These are phyloP conservation scores for Noctilio leporinus DNA, from an alignment of 2,113 vertebrate genomes.

Conservation along the genomic window DNA sequence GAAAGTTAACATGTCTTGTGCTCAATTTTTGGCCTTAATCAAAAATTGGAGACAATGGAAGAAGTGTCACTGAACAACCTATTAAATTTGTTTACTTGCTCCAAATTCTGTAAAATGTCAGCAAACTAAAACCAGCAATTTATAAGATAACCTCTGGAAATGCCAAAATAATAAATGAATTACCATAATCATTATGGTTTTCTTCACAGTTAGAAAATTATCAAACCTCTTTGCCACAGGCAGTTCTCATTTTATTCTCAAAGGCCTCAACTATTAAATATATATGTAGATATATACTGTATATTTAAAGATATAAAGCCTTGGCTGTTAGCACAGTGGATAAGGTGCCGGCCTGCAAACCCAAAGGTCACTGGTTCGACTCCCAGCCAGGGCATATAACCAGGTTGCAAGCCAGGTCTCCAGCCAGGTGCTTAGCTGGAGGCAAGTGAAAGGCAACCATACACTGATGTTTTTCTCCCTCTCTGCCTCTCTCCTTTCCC, in stretches of 20 bases:
- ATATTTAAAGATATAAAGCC: slow-evolving; percentile 48
- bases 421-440: too few species aligned
- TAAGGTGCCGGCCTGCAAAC: too few species aligned
- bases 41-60: slow-evolving; percentile 34
- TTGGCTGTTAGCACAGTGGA: too few species aligned
- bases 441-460: too few species aligned
- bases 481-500: too few species aligned
- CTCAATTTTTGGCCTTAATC: slow-evolving; percentile 14
- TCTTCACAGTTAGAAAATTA: slow-evolving; percentile 50
- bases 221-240: slow-evolving; percentile 29
- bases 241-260: slow-evolving; percentile 35
- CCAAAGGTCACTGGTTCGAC: too few species aligned
- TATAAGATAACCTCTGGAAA: slow-evolving; percentile 45
- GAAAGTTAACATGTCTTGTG: background rate
- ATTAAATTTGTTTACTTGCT: background rate
- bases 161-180: slow-evolving; percentile 61
- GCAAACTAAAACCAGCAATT: slow-evolving; percentile 4
- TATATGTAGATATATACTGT: background rate
- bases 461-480: too few species aligned
- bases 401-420: too few species aligned
- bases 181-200: slow-evolving; percentile 55
- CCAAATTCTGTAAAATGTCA: slow-evolving; percentile 48
- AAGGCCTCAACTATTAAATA: slow-evolving; percentile 40
- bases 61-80: slow-evolving; percentile 26
- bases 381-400: too few species aligned